Evolutionary conservation across 2,113 vertebrate genomes (phyloP), one percentile per base, ranked within the genome.

Genomic region (Chauna torquata): DNA sequence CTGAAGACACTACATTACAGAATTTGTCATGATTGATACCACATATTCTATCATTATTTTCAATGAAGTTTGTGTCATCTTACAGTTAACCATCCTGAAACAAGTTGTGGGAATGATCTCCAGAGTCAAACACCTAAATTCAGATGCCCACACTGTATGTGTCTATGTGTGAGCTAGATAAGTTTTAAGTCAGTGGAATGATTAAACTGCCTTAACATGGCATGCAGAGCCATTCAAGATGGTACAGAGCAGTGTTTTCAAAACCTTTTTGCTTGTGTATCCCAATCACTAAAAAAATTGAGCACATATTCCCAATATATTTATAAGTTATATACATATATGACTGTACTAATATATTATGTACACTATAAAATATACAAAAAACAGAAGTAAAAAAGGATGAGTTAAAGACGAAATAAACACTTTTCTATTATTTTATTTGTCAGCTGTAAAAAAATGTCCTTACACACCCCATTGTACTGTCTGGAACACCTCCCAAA

Each of bases 401-500:
- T 47, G 34, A 78, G 15, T 36, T 42, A 57, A 62, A 75, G 34
- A 6, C 13, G 7, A 76, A 76, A 40, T 32, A 72, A 40, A 1
- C 4, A 27, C 38, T 58, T 25, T 10, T 15, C 6, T 52, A 75
- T 86, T 71, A 3, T 40, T 77, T 77, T 78, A 27, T 11, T 24
- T 49, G 38, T 23, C 50, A n/a, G 16, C 6, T 38, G 30, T 30
- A 20, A 4, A 32, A 42, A 58, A 69, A 52, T 72, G 74, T 34
- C 8, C 30, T 55, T 14, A 50, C 4, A 4, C 6, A n/a, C 11
- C 3, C 9, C 11, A 55, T 9, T 55, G 18, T 50, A 65, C 22
- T 74, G 3, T 38, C 34, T 47, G 61, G n/a, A 1, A 2, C 4
- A n/a, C 3, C 4, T 44, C 13, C 23, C 34, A 27, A 16, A 2